Evolutionary conservation across 2,888 invertebrate genomes (phyloP).

Genomic region (Chrysotoxum bicinctum): DNA sequence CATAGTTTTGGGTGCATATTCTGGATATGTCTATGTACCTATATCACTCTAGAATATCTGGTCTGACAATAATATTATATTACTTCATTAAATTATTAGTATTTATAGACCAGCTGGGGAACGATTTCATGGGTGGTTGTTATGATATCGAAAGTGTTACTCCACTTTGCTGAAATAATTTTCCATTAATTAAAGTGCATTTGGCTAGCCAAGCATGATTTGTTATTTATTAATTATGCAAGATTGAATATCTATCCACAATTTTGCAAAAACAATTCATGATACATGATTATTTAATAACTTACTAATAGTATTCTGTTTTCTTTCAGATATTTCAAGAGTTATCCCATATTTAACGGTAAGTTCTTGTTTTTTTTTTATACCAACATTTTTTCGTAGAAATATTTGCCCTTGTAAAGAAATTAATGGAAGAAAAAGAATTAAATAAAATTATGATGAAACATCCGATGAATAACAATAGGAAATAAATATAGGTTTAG

Average conservation of each 20-base stretch:
- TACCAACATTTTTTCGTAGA: conserved; percentile 18
- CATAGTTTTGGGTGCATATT: conserved; percentile 12
- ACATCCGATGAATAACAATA: conserved; percentile 37
- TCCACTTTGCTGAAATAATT: neutral
- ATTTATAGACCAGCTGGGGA: neutral
- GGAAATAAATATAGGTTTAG: conserved; percentile 24
- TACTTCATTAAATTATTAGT: neutral
- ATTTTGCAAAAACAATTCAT: neutral
- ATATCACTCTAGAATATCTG: neutral
- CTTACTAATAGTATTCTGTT: conserved; percentile 9
- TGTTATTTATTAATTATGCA: conserved; percentile 4
- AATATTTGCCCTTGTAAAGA: neutral
- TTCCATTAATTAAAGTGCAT: conserved; percentile 22
- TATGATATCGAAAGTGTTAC: neutral
- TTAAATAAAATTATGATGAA: conserved; percentile 13
- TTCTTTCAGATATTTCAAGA: conserved; percentile 56
- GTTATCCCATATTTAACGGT: conserved; percentile 37
- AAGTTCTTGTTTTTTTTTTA: conserved; percentile 21
- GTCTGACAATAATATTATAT: neutral
- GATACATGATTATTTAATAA: conserved; percentile 26
- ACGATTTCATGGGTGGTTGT: neutral
- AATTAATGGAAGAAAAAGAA: neutral
- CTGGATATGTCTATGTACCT: neutral
- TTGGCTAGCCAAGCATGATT: conserved; percentile 9
- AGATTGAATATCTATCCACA: neutral